Conservation (phyloP, 1,140 invertebrate genomes). For the Drosophila subobscura region DNA sequence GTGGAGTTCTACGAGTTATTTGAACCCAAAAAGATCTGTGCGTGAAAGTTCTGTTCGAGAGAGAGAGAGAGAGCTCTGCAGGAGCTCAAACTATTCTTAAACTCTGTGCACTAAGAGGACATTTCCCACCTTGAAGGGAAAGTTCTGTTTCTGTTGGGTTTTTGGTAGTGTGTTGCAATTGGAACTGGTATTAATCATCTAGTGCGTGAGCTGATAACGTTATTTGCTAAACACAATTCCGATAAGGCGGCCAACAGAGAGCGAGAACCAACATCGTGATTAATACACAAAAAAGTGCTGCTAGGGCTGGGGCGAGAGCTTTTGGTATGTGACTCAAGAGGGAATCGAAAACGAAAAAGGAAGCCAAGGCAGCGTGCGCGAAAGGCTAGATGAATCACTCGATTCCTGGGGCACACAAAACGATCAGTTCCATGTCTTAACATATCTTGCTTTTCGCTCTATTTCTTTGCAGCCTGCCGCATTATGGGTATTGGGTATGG, state of each 20-base stretch:
- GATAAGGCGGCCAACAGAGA: conserved; percentile 58
- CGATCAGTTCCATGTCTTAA: neutral
- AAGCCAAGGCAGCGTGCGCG: too few species aligned
- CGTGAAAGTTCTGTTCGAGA: neutral
- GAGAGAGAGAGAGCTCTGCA: too few species aligned
- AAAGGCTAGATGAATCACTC: too few species aligned
- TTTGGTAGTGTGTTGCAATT: conserved; percentile 57
- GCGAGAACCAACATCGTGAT: conserved; percentile 35
- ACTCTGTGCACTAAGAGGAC: too few species aligned
- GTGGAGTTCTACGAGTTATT: neutral
- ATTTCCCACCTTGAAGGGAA: neutral
- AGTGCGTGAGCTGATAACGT: conserved; percentile 58
- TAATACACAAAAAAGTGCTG: conserved; percentile 22
- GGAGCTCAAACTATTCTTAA: too few species aligned
- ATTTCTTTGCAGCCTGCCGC: conserved; percentile 8
- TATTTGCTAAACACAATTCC: conserved; percentile 69
- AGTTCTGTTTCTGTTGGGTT: neutral
- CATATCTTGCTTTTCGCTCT: neutral
- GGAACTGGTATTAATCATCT: conserved; percentile 55
- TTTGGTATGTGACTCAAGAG: conserved; percentile 34
- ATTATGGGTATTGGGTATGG: conserved; percentile 76
- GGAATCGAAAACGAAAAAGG: too few species aligned
- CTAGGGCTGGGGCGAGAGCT: conserved; percentile 12
- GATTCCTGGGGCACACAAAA: neutral
- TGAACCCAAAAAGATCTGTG: neutral